Evolutionary conservation across 2,888 invertebrate species (phyloP).

Genomic region (Eurytoma adleriae): DNA sequence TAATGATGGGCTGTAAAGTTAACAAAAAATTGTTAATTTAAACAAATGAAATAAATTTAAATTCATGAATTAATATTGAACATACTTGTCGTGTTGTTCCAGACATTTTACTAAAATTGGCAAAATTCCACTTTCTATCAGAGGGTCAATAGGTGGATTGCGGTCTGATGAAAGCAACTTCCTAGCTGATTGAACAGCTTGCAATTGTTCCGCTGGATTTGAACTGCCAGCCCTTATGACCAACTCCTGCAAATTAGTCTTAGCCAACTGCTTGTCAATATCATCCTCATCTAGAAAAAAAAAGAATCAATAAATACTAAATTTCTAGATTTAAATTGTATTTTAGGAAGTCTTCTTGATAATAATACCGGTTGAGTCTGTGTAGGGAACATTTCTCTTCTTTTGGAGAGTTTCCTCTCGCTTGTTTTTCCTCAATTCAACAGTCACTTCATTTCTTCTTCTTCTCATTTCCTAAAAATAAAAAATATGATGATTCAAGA

Average conservation of each 20-base stretch:
- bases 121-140: constrained; percentile 95
- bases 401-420: constrained; percentile 97
- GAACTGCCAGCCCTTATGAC: constrained; percentile 91
- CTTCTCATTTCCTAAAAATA: constrained; percentile 94
- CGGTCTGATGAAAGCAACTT: constrained; percentile 97
- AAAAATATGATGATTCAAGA: constrained; percentile 16
- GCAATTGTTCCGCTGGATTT: constrained; percentile 88
- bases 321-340: background rate
- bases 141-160: constrained; percentile 98
- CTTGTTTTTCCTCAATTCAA: constrained; percentile 98
- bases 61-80: constrained; percentile 12
- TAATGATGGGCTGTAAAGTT: constrained; percentile 83
- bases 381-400: constrained; percentile 94
- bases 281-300: constrained; percentile 85
- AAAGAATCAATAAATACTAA: constrained; percentile 30
- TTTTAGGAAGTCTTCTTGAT: background rate
- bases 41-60: constrained; percentile 3
- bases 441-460: constrained; percentile 96
- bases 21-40: constrained; percentile 6
- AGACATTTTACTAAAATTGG: constrained; percentile 96
- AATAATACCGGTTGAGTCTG: constrained; percentile 84
- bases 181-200: constrained; percentile 95
- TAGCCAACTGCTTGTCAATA: constrained; percentile 82
- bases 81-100: constrained; percentile 85
- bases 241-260: constrained; percentile 87